Base-by-base conservation (phyloP, 2,888 invertebrate species). In the Oeneis ivallda region DNA sequence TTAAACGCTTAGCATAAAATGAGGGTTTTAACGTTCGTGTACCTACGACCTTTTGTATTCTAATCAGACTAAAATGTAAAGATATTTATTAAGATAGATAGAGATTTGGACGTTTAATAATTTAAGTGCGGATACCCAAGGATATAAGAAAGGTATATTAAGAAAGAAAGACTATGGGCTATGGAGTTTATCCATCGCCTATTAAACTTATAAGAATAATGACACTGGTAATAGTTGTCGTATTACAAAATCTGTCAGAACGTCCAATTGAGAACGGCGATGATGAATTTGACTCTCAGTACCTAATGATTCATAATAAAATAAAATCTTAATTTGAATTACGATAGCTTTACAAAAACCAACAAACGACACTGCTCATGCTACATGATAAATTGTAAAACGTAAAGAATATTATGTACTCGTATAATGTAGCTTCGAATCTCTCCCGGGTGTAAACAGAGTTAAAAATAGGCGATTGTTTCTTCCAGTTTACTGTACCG, bases 381-480 rank as follows among this genome's bases (percentile, higher is more conserved):
- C 56, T 41, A 19, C 13, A 59, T 64, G 47, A 67, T 60, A 64
- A 61, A 67, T 65, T 62, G 39, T 15, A 47, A 49, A 64, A 37
- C 56, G 61, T 59, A 37, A 60, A 66, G 69, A 69, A 67, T 66
- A 68, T 70, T 66, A 68, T 71, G 64, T 65, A 70, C 68, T 74
- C 65, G 66, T 71, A 70, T 69, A 69, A 73, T 71, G 71, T 73
- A 69, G 60, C 74, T 67, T 65, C 69, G 70, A 72, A 75, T 76
- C 75, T 79, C 75, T 74, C 76, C 72, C 67, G 67, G 72, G 73
- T 80, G 77, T 84, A 83, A 83, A 83, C 83, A 79, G 67, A 62
- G 72, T 72, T 79, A 79, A 82, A 87, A 87, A 86, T 87, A 88
- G 79, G 80, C 71, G 75, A 85, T 89, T 86, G 86, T 88, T 89